Conservation (phyloP, 2,888 invertebrate species). For the Timema cristinae region DNA sequence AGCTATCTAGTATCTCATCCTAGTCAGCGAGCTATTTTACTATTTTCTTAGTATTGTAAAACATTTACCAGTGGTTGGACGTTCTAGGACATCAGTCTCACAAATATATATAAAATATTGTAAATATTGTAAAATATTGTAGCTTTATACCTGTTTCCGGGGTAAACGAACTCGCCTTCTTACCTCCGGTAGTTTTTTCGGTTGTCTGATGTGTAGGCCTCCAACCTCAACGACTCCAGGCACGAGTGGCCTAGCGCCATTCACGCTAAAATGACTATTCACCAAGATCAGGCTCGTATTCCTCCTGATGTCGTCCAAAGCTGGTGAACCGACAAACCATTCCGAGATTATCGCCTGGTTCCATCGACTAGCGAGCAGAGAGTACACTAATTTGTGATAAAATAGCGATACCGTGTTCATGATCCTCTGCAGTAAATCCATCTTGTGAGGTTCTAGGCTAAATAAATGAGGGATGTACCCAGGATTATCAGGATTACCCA, state of each 20-base stretch:
- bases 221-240: conserved; percentile 24
- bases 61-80: too few relatives aligned
- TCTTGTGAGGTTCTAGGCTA: conserved; percentile 38
- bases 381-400: conserved; percentile 6
- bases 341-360: not conserved
- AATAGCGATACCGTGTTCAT: conserved; percentile 15
- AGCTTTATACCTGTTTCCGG: too few relatives aligned
- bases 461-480: conserved; percentile 51
- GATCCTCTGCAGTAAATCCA: conserved; percentile 24
- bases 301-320: conserved; percentile 18
- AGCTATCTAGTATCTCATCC: too few relatives aligned
- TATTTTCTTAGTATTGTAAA: too few relatives aligned
- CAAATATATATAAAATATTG: too few relatives aligned
- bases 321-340: conserved; percentile 16
- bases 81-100: too few relatives aligned
- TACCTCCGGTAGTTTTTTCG: conserved; percentile 20
- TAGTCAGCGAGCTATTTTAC: too few relatives aligned
- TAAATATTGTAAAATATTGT: too few relatives aligned
- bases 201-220: conserved; percentile 22
- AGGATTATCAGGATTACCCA: conserved; percentile 56
- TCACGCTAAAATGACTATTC: conserved; percentile 22
- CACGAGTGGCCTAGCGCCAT: conserved; percentile 17
- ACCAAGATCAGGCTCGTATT: conserved; percentile 22
- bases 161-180: not conserved
- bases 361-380: not conserved